Evolutionary conservation across 2,888 invertebrate species (phyloP), one percentile per base, ranked within the genome.

Genomic region (Leptarthrus brevirostris): DNA sequence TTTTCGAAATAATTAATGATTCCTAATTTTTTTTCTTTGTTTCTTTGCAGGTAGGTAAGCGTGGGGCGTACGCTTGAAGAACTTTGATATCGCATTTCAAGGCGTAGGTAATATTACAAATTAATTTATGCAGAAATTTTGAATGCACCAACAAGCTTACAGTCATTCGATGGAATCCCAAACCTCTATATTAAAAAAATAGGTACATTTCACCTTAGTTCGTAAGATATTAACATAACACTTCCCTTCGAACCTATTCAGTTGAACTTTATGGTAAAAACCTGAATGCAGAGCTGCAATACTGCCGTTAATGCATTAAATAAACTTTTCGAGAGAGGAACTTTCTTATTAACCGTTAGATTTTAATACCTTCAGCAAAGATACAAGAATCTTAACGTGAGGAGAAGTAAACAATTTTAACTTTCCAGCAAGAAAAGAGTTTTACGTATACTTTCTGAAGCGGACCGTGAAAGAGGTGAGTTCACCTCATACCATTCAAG

Each of bases 331-430:
- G 26, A 69, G 20, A 22, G 18, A 20, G 52, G 18, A 52, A 52
- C 49, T 69, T 52, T 69, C 69, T 52, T 52, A 20, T 52, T 20
- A 52, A 69, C 69, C 69, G 69, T 69, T 69, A 69, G 52, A 49
- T 10, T 69, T 49, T 52, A 69, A 69, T 69, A 20, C 52, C 18
- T 52, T 12, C 12, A 49, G 16, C 69, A 49, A n/a, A 49, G 34
- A 40, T 24, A 18, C 14, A 52, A 30, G 26, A 34, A 34, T 34
- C 22, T 54, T 5, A 14, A 26, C 14, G 26, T 24, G 26, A 6
- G 24, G 24, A 49, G 26, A 20, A 26, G 49, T 24, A 49, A 69
- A 18, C 30, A 30, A 52, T 69, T 20, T 64, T 22, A 22, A 18
- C 64, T 47, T 44, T 26, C 47, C 30, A 30, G 30, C 30, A 24